These are phyloP conservation scores for Anthophora plumipes DNA, from an alignment of 2,888 invertebrate species.

Conservation along the genomic window DNA sequence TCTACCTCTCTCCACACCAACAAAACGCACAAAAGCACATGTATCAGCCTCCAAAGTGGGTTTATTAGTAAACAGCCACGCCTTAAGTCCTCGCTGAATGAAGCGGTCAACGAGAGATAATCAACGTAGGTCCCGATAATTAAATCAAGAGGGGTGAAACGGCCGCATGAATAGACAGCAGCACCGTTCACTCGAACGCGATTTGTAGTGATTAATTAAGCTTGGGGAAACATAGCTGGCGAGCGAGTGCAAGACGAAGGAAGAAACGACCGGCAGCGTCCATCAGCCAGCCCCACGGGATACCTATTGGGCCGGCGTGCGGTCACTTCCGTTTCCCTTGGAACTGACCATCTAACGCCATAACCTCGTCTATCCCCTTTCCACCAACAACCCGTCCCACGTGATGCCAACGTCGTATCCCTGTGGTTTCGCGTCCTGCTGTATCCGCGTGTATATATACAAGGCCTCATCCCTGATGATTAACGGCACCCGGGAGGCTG, in stretches of 20 bases:
- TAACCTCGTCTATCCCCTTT: constrained; percentile 60
- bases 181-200: constrained; percentile 38
- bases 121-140: constrained; percentile 25
- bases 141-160: constrained; percentile 29
- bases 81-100: neutral
- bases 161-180: constrained; percentile 24
- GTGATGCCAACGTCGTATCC: constrained; percentile 66
- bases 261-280: constrained; percentile 71
- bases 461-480: constrained; percentile 79
- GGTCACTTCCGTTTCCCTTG: constrained; percentile 82
- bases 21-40: too few relatives aligned
- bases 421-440: constrained; percentile 75
- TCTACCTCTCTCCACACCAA: too few relatives aligned
- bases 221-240: constrained; percentile 49
- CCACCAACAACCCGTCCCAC: constrained; percentile 32
- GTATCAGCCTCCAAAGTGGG: neutral
- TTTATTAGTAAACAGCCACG: neutral
- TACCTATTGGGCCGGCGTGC: constrained; percentile 68
- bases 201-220: constrained; percentile 65
- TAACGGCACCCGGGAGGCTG: constrained; percentile 81
- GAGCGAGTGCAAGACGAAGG: constrained; percentile 55
- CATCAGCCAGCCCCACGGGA: constrained; percentile 75
- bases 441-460: constrained; percentile 50
- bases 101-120: neutral
- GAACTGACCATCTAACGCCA: constrained; percentile 77